Evolutionary conservation across 2,888 invertebrate genomes (phyloP).

Genomic region (Macaria liturata): DNA sequence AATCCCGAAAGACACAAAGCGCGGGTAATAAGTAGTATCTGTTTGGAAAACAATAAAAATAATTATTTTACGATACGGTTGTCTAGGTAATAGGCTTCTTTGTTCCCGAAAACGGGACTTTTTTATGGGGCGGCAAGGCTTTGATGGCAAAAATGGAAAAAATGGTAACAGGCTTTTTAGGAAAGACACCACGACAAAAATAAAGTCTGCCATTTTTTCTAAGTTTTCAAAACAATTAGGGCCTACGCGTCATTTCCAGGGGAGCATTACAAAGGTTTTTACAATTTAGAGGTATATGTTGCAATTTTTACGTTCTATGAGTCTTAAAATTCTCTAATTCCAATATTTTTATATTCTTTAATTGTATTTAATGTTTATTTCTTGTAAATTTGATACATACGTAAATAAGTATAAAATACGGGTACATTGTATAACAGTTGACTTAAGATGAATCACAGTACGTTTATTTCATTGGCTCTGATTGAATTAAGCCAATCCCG

Average conservation of each 20-base stretch:
- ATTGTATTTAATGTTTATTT: too few species aligned
- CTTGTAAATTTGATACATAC: too few species aligned
- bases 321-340: too few species aligned
- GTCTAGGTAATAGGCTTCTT: conserved; percentile 10
- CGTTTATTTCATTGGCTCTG: conserved; percentile 8
- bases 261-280: background rate
- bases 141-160: conserved; percentile 3
- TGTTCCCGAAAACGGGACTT: conserved; percentile 21
- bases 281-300: too few species aligned
- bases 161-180: background rate
- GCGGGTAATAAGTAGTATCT: conserved; percentile 14
- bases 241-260: background rate
- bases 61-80: conserved; percentile 20
- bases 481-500: conserved; percentile 19
- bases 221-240: too few species aligned
- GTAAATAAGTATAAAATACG: too few species aligned
- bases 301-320: too few species aligned
- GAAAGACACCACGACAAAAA: too few species aligned
- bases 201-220: too few species aligned
- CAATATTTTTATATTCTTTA: too few species aligned
- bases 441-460: too few species aligned
- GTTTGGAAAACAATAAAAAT: conserved; percentile 17
- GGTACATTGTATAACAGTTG: too few species aligned
- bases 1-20: conserved; percentile 11
- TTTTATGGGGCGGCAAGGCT: conserved; percentile 14